A percentile compares a stretch with the other conserved stretches of the same genome.
phyloP scores from a whole-genome alignment of 1,140 invertebrate genomes.

The Drosophila elegans region DNA sequence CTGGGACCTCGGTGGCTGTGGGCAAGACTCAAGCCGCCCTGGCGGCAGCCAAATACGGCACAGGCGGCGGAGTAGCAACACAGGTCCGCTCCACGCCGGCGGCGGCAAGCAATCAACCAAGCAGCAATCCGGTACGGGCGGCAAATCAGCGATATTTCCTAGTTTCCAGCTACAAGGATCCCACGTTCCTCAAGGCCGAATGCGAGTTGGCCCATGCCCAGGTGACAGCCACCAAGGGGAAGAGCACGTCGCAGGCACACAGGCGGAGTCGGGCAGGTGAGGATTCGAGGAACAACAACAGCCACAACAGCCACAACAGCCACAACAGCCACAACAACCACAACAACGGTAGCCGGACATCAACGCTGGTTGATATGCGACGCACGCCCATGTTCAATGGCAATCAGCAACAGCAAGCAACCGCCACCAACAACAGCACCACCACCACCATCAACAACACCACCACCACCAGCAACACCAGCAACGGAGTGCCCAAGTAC shows the following conservation, averaged over 20 bases:
- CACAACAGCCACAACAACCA: conserved; percentile 44
- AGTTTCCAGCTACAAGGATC: conserved; percentile 71
- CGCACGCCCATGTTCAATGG: conserved; percentile 71
- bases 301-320: background rate
- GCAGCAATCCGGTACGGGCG: conserved; percentile 62
- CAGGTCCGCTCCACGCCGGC: conserved; percentile 13
- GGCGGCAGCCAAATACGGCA: conserved; percentile 33
- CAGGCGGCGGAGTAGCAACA: conserved; percentile 21
- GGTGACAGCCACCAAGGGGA: conserved; percentile 46
- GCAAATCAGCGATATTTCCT: conserved; percentile 79
- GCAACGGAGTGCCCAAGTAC: conserved; percentile 31
- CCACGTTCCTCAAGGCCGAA: conserved; percentile 77
- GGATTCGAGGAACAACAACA: conserved; percentile 58
- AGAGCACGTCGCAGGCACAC: conserved; percentile 13
- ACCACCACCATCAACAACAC: conserved; percentile 31
- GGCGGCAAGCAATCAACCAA: background rate
- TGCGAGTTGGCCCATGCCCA: conserved; percentile 83
- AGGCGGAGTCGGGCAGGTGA: conserved; percentile 43
- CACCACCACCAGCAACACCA: conserved; percentile 2
- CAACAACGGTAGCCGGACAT: background rate
- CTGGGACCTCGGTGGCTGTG: conserved; percentile 3
- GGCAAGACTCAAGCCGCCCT: conserved; percentile 27
- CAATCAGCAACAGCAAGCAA: conserved; percentile 54
- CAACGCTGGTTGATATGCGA: conserved; percentile 66
- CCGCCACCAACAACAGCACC: conserved; percentile 36